Evolutionary conservation across 1,140 invertebrate genomes (phyloP).

Genomic region (Tribolium madens): DNA sequence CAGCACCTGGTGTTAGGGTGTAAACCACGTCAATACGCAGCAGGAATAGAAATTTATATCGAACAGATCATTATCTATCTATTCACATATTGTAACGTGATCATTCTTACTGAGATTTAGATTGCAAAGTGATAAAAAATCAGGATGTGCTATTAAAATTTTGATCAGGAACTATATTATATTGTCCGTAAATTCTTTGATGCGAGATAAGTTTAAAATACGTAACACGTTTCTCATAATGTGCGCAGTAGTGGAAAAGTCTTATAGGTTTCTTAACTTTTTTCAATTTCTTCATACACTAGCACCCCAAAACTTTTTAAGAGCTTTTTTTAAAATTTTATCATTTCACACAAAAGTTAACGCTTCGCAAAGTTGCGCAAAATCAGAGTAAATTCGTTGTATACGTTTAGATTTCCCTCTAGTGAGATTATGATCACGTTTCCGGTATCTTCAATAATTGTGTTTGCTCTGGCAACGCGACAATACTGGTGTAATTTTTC

Average conservation of each 20-base stretch:
- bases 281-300: conserved; percentile 22
- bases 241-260: neutral
- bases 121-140: neutral
- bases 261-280: conserved; percentile 23
- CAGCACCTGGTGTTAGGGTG: conserved; percentile 30
- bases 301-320: neutral
- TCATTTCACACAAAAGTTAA: neutral
- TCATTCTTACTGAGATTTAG: neutral
- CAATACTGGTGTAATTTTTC: conserved; percentile 34
- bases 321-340: neutral
- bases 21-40: neutral
- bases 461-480: conserved; percentile 14
- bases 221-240: conserved; percentile 17
- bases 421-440: conserved; percentile 7
- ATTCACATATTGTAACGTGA: conserved; percentile 14
- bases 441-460: conserved; percentile 23
- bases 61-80: conserved; percentile 6
- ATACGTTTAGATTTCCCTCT: neutral
- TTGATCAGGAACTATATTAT: no score
- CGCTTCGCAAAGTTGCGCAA: neutral
- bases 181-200: conserved; percentile 17
- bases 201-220: neutral
- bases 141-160: no score
- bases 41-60: conserved; percentile 11
- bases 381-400: neutral